Conservation (phyloP, 2,113 vertebrate genomes). For the Fregetta grallaria region DNA sequence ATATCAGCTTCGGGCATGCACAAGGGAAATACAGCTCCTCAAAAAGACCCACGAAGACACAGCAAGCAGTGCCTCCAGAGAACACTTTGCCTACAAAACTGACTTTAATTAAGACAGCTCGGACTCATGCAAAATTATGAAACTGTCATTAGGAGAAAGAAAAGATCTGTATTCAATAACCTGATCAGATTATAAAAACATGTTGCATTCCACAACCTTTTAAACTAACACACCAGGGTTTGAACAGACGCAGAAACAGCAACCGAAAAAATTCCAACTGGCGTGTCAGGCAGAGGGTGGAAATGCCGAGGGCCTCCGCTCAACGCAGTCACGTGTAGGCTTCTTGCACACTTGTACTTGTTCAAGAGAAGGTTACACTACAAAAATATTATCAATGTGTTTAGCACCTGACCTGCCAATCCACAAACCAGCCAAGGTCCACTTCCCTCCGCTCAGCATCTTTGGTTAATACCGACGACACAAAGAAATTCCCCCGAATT, state of each 20-base stretch:
- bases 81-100: neutral
- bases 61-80: neutral
- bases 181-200: constrained; percentile 36
- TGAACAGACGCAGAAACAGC: neutral
- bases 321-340: fast-evolving
- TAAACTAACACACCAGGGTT: neutral
- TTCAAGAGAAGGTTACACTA: neutral
- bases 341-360: neutral
- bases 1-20: neutral
- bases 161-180: constrained; percentile 43
- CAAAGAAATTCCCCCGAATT: neutral
- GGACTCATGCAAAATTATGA: neutral
- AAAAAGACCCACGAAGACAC: neutral
- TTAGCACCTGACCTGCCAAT: neutral
- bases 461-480: fast-evolving
- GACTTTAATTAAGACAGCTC: constrained; percentile 42
- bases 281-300: neutral
- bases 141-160: neutral
- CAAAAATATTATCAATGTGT: neutral
- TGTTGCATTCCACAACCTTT: neutral
- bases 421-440: neutral
- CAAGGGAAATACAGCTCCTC: neutral
- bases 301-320: neutral
- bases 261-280: neutral
- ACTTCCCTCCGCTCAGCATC: fast-evolving